Percentiles rank a stretch among this genome's conserved stretches.
phyloP scores from a whole-genome alignment of 2,113 vertebrate species.

The Condylura cristata region DNA sequence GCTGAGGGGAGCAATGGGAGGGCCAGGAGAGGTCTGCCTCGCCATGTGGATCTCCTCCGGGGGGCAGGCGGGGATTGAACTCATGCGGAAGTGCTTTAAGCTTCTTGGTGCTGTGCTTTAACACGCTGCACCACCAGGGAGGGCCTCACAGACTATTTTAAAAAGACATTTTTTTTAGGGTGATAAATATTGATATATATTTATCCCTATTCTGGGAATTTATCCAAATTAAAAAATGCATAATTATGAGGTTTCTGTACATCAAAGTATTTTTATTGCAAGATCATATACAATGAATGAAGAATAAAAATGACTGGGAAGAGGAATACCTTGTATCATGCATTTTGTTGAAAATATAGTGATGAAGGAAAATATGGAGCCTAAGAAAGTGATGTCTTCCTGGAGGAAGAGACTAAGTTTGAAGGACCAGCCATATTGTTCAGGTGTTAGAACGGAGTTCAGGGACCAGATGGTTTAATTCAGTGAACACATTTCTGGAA shows the following conservation, averaged over 20 bases:
- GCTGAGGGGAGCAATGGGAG: too few species aligned
- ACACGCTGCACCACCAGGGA: too few species aligned
- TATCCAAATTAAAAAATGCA: neutral
- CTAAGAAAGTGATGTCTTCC: neutral
- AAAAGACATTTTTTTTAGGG: neutral
- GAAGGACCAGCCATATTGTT: neutral
- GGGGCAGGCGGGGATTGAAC: too few species aligned
- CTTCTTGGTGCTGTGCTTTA: too few species aligned
- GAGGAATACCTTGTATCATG: neutral
- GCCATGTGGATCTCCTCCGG: too few species aligned
- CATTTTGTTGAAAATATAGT: neutral
- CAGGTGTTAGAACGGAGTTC: neutral
- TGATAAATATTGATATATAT: neutral
- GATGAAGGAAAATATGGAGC: neutral
- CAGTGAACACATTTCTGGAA: neutral
- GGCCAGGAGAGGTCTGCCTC: too few species aligned
- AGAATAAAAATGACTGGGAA: neutral
- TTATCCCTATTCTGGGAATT: neutral
- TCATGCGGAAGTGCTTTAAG: too few species aligned
- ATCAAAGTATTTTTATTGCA: neutral
- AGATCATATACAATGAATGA: neutral
- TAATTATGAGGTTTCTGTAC: neutral
- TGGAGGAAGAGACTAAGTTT: neutral
- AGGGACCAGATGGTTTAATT: accelerated
- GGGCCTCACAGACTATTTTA: neutral